Percentiles rank a stretch among this genome's conserved stretches.
Evolutionary conservation across 1,140 invertebrate genomes (phyloP).

Genomic region (Drosophila nigrodunni): DNA sequence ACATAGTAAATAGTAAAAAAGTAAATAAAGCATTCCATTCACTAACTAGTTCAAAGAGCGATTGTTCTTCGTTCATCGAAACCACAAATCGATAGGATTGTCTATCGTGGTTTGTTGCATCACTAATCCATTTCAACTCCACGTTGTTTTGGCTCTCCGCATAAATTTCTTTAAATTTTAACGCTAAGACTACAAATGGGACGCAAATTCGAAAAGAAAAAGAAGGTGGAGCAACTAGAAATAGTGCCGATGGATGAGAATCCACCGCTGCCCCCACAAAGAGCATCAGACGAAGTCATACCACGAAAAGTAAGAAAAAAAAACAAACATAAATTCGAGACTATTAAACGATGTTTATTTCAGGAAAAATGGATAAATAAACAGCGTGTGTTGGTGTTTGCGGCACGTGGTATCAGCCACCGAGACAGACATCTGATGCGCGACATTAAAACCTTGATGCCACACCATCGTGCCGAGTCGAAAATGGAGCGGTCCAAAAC

Average conservation of each 20-base stretch:
- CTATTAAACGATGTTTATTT: background rate
- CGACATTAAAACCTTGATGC: constrained; percentile 96
- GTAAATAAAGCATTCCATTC: background rate
- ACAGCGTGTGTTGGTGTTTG: constrained; percentile 96
- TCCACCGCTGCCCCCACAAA: constrained; percentile 61
- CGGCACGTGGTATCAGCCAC: constrained; percentile 95
- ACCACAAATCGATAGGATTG: background rate
- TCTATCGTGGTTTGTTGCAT: constrained; percentile 4
- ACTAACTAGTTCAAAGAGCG: no score
- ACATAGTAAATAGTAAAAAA: no score
- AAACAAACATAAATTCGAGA: background rate
- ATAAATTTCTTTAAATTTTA: background rate
- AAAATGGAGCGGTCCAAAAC: constrained; percentile 93
- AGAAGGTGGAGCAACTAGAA: constrained; percentile 65
- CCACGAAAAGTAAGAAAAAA: constrained; percentile 62
- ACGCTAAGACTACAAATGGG: constrained; percentile 56
- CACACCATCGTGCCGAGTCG: constrained; percentile 96
- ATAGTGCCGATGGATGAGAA: constrained; percentile 80
- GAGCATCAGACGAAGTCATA: constrained; percentile 68
- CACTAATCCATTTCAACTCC: constrained; percentile 51
- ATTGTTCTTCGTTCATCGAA: background rate
- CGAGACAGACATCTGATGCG: constrained; percentile 98
- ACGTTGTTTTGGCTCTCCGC: constrained; percentile 58
- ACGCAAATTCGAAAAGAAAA: constrained; percentile 74
- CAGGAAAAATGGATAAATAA: constrained; percentile 96